These are phyloP conservation scores for Rhinopomastus cyanomelas DNA, from an alignment of 2,113 vertebrate species.

Conservation along the genomic window DNA sequence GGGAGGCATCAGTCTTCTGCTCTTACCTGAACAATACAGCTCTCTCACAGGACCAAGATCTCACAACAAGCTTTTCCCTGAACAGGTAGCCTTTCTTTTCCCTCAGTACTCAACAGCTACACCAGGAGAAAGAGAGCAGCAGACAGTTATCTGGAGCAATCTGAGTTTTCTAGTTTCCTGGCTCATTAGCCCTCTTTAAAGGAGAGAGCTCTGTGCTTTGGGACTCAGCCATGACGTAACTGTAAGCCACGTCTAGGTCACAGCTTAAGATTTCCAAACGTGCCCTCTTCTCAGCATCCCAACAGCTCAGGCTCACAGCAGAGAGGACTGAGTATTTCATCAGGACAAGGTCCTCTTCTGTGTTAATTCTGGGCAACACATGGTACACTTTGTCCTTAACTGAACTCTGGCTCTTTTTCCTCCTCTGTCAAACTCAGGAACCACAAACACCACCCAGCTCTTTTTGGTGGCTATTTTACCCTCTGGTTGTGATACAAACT, in stretches of 20 bases:
- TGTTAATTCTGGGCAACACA: neutral
- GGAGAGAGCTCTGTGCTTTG: rapidly evolving
- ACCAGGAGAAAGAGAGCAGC: neutral
- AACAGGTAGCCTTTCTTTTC: neutral
- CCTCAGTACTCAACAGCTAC: neutral
- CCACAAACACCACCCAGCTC: neutral
- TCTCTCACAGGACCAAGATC: neutral
- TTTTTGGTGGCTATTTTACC: neutral
- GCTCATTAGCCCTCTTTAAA: neutral
- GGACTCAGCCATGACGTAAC: neutral
- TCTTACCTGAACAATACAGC: neutral
- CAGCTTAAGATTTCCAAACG: neutral
- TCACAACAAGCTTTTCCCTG: neutral
- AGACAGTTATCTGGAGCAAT: neutral
- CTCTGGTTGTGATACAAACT: constrained; percentile 12
- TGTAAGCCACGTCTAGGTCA: neutral
- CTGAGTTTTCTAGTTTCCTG: neutral
- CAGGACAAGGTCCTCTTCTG: neutral
- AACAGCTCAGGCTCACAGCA: neutral
- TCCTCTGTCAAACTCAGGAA: constrained; percentile 44
- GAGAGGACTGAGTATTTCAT: neutral
- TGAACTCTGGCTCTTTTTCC: constrained; percentile 14
- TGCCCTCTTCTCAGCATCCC: neutral
- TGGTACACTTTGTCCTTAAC: neutral
- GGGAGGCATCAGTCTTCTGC: neutral